Conservation (phyloP, 37 sponge, comb jelly and placozoan species). For the Tethya wilhelma region DNA sequence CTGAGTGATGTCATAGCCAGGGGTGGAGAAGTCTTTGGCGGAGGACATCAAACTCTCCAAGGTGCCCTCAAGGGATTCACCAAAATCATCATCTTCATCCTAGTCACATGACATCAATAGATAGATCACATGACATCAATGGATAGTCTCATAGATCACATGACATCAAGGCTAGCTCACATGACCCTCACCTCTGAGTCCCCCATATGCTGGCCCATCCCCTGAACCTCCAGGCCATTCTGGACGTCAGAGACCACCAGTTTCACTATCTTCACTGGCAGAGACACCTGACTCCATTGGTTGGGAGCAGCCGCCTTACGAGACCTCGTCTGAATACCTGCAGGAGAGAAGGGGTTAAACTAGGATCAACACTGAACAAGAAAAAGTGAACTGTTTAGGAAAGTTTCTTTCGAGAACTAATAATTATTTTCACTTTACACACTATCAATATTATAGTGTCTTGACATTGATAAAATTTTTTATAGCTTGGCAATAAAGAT, state of each 20-base stretch:
- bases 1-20: slow-evolving; percentile 8
- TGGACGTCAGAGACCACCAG: slow-evolving; percentile 69
- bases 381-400: no score
- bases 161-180: neutral
- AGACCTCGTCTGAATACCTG: slow-evolving; percentile 67
- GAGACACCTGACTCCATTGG: slow-evolving; percentile 39
- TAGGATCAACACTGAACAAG: neutral
- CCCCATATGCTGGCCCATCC: slow-evolving; percentile 6
- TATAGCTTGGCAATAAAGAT: no score
- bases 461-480: no score
- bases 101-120: no score
- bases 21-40: neutral
- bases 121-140: neutral
- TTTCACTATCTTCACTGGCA: slow-evolving; percentile 76
- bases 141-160: neutral
- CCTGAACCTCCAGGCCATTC: slow-evolving; percentile 45
- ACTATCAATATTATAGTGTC: no score
- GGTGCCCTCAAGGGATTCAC: neutral
- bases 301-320: slow-evolving; percentile 13
- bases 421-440: no score
- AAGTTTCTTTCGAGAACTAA: no score
- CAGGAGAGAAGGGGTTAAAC: neutral
- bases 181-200: neutral
- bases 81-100: slow-evolving; percentile 12
- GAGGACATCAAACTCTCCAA: slow-evolving; percentile 27